These are phyloP conservation scores for Oscheius sp. DNA, from an alignment of 2,888 invertebrate species.

Conservation along the genomic window DNA sequence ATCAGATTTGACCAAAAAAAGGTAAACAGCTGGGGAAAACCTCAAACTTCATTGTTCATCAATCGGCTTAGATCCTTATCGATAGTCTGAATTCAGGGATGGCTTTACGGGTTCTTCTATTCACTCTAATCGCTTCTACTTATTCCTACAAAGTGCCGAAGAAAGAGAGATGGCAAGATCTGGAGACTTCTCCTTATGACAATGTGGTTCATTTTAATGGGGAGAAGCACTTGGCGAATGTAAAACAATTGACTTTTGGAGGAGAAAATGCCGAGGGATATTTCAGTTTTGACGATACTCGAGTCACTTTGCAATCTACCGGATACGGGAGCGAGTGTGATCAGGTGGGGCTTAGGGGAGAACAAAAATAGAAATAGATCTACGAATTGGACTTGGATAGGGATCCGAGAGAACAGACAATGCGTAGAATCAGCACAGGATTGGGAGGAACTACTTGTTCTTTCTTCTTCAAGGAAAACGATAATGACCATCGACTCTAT, in stretches of 20 bases:
- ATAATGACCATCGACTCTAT: constrained; percentile 61
- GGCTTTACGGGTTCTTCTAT: constrained; percentile 9
- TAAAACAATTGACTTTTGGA: constrained; percentile 65
- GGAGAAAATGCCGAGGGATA: constrained; percentile 68
- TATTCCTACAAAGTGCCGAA: constrained; percentile 43
- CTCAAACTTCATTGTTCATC: too few species aligned
- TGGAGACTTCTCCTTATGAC: constrained; percentile 45
- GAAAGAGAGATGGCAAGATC: constrained; percentile 43
- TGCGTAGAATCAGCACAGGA: constrained; percentile 54
- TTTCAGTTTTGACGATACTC: constrained; percentile 63
- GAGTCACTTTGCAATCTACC: constrained; percentile 63
- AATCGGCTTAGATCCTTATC: neutral
- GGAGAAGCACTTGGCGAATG: constrained; percentile 60
- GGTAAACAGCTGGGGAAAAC: too few species aligned
- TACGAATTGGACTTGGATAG: constrained; percentile 61
- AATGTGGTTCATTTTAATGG: constrained; percentile 49
- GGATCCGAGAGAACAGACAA: constrained; percentile 44
- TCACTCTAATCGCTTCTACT: neutral
- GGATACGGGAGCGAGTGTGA: constrained; percentile 64
- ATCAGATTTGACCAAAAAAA: too few species aligned
- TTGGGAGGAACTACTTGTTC: constrained; percentile 65
- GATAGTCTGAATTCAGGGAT: neutral
- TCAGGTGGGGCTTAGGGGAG: constrained; percentile 34
- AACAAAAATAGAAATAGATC: constrained; percentile 39
- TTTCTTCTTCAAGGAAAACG: constrained; percentile 58